Evolutionary conservation across 2,888 invertebrate genomes (phyloP), one percentile per base, ranked within the genome.

Genomic region (Scrobipalpa costella): DNA sequence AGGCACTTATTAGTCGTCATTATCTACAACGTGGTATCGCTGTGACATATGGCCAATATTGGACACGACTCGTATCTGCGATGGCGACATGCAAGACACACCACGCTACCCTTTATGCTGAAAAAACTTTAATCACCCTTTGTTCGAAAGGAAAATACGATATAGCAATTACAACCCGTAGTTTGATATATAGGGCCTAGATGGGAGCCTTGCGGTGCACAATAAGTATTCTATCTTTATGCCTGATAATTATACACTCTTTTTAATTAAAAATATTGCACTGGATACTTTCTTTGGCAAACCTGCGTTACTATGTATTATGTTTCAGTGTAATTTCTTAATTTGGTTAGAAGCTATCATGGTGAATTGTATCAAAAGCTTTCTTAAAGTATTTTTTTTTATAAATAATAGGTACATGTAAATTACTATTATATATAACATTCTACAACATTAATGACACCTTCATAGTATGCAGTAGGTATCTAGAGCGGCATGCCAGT

Each of bases 1-100:
- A 91, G 84, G 84, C 89, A 86, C 90, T 90, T 90, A 91, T 91
- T 90, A 90, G 85, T 75, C 73, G 84, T 83, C 84, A 89, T 90
- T 90, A 90, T 89, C 90, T 88, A 85, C 73, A 72, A 19, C 38
- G 71, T 76, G 79, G 85, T 88, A 90, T 89, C 88, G 84, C 77
- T 71, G 85, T 88, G 90, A 90, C 90, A 91, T 90, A 90, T 90
- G 90, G 90, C 85, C 85, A 85, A 86, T 88, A 88, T 84, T 77
- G 83, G 79, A 83, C 84, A 84, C 81, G 80, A 81, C 55, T 44
- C 55, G 19, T 83, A 83, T 83, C 83, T 81, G 79, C 79, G 74
- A 70, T 75, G 74, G 76, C 65, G 47, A 50, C 49, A 79, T 87
- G 87, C 86, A 86, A 87, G 77, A 87, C 71, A 69, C 75, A 62